These are phyloP conservation scores for Leptinotarsa defecta DNA, from an alignment of 1,140 invertebrate species.

Conservation along the genomic window DNA sequence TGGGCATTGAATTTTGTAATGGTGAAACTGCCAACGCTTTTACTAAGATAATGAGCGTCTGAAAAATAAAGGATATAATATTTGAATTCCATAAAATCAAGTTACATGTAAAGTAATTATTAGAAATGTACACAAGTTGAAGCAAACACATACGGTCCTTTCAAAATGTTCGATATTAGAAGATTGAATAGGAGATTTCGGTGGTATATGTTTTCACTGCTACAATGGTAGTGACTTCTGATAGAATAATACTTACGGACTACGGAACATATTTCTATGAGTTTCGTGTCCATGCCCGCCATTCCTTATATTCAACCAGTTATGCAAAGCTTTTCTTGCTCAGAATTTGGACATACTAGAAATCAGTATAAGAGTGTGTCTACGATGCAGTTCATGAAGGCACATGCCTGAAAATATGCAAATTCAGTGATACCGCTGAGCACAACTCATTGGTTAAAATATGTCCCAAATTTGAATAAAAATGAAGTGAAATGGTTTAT, in stretches of 20 bases:
- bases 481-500: conserved; percentile 25
- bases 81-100: conserved; percentile 22
- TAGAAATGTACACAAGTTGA: conserved; percentile 8
- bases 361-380: background rate
- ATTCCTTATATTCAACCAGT: conserved; percentile 15
- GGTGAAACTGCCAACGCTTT: conserved; percentile 13
- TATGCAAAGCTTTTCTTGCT: background rate
- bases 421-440: background rate
- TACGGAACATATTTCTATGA: background rate
- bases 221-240: conserved; percentile 7
- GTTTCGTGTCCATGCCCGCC: background rate
- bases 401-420: background rate
- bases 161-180: conserved; percentile 12
- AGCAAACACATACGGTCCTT: background rate
- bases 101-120: conserved; percentile 26
- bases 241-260: background rate
- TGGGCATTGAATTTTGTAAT: conserved; percentile 9
- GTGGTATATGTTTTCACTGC: background rate
- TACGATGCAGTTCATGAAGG: background rate
- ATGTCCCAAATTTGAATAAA: conserved; percentile 12
- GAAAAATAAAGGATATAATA: conserved; percentile 7
- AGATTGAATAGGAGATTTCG: conserved; percentile 17
- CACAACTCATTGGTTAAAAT: conserved; percentile 5
- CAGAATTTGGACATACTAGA: conserved; percentile 11
- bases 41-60: conserved; percentile 7